A percentile compares a stretch with the other conserved stretches of the same genome.
These are phyloP conservation scores for Micropoecilia bifurca DNA, from an alignment of 2,797 vertebrate genomes.

Conservation along the genomic window DNA sequence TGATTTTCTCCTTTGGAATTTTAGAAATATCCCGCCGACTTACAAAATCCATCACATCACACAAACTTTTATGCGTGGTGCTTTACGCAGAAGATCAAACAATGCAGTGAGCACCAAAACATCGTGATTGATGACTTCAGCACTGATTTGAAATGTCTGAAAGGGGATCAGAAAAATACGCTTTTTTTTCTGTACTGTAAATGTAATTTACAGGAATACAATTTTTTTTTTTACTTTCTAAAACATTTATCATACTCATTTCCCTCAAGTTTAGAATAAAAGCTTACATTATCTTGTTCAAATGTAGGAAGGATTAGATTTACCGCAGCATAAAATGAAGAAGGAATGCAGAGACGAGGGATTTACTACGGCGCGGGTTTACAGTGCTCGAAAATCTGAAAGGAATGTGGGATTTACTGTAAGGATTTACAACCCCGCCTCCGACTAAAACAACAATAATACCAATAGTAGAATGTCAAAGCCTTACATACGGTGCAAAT, in stretches of 20 bases:
- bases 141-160: not conserved
- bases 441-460: not conserved
- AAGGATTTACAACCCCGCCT: not conserved
- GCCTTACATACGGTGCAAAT: not conserved
- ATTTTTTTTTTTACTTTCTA: not conserved
- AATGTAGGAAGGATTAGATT: not conserved
- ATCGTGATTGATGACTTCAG: not conserved
- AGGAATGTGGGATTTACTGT: conserved; percentile 5
- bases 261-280: not conserved
- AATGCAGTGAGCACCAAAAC: not conserved
- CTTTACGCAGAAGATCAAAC: not conserved
- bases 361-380: conserved; percentile 3
- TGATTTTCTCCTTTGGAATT: not conserved
- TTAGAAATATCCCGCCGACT: not conserved
- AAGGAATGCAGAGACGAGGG: not conserved
- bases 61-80: not conserved
- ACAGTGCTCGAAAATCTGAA: not conserved
- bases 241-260: not conserved
- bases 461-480: not conserved
- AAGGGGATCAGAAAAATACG: not conserved
- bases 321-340: conserved; percentile 1
- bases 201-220: not conserved
- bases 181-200: not conserved
- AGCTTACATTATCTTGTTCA: not conserved
- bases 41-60: not conserved